A percentile compares a stretch with the other conserved stretches of the same genome.
phyloP scores from a whole-genome alignment of 2,113 vertebrate genomes.

The Quiscalus mexicanus region DNA sequence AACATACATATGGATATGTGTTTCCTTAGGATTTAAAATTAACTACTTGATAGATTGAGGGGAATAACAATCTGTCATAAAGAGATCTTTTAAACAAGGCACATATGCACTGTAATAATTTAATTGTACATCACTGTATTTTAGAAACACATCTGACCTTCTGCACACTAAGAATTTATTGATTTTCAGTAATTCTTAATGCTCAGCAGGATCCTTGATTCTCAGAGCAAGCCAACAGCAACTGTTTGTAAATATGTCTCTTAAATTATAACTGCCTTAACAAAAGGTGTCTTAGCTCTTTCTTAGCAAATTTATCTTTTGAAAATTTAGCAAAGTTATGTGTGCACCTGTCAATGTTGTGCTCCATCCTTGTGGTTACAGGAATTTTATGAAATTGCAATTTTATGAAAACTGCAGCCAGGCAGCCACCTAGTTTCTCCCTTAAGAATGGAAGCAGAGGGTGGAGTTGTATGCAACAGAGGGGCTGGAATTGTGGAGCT shows the following conservation, averaged over 20 bases:
- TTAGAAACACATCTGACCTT: constrained; percentile 45
- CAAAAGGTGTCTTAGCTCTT: not conserved
- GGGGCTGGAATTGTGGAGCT: not conserved
- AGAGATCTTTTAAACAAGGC: constrained; percentile 46
- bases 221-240: not conserved
- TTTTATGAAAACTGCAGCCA: not conserved
- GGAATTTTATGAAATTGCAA: no score
- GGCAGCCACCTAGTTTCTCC: not conserved
- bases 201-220: not conserved
- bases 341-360: not conserved
- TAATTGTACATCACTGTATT: constrained; percentile 31
- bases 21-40: constrained; percentile 66
- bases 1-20: constrained; percentile 40
- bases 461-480: fast-evolving
- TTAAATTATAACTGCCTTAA: not conserved
- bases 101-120: constrained; percentile 40
- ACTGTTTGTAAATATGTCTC: constrained; percentile 31
- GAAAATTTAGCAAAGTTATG: not conserved
- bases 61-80: constrained; percentile 39
- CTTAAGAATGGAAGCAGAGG: not conserved
- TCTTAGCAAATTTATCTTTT: not conserved
- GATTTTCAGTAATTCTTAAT: constrained; percentile 45
- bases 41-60: constrained; percentile 50
- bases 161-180: constrained; percentile 28
- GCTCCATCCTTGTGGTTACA: not conserved